phyloP scores from a whole-genome alignment of 2,113 vertebrate genomes.

The Psittacula cyanocephala region DNA sequence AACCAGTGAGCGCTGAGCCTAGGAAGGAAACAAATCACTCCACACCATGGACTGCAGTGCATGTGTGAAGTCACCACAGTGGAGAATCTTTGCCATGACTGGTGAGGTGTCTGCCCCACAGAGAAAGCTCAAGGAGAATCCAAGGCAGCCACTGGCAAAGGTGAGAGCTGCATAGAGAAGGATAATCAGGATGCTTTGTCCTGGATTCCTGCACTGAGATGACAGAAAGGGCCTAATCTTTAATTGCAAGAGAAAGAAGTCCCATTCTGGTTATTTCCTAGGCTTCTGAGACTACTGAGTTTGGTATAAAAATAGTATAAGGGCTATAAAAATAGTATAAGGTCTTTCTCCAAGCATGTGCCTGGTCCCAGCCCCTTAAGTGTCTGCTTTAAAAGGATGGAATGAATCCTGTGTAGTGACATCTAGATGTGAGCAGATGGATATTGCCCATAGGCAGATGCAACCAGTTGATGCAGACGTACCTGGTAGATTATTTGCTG shows the following conservation, averaged over 20 bases:
- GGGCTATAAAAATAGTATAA: not conserved
- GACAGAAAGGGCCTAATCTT: not conserved
- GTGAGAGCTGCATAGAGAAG: not conserved
- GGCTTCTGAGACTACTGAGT: not conserved
- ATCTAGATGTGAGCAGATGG: not conserved
- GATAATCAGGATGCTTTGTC: not conserved
- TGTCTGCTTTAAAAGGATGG: not conserved
- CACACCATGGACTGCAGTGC: rapidly evolving
- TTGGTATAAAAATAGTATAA: not conserved
- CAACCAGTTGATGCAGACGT: not conserved
- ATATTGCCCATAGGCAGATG: not conserved
- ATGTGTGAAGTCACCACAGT: not conserved
- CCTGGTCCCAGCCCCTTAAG: not conserved
- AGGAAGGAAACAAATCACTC: not conserved
- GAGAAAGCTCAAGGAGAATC: not conserved
- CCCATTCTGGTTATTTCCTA: not conserved
- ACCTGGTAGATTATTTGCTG: not conserved
- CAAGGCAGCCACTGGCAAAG: not conserved
- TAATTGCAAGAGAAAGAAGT: not conserved
- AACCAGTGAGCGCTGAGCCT: not conserved
- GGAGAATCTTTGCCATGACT: not conserved
- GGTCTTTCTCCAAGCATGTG: not conserved
- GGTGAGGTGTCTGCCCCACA: not conserved
- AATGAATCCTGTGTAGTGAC: not conserved
- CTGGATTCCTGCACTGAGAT: not conserved